Evolutionary conservation across 2,888 invertebrate species (phyloP), one percentile per base, ranked within the genome.

Genomic region (Sicus ferrugineus): DNA sequence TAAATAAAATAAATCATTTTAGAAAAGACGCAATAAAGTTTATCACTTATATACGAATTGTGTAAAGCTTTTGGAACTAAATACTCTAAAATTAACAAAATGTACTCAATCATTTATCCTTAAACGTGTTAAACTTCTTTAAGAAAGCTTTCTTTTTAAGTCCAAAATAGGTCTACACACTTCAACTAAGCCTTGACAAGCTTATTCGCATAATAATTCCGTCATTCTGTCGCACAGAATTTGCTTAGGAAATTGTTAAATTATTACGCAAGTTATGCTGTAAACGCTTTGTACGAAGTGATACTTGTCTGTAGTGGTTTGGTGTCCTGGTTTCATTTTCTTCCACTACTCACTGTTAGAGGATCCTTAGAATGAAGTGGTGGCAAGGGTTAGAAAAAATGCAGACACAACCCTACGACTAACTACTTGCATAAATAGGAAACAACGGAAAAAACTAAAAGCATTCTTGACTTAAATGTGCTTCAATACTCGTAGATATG

Each of bases 321-420:
- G 26, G 16, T 54, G 26, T 54, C 54, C 28, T 54, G 54, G 54
- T 28, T 54, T 23, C 54, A 54, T 54, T 54, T 54, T 28, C 54
- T 54, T 54, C 16, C 2, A 23, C 54, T 26, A 54, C 26, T n/a
- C n/a, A n/a, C n/a, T 14, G 23, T 28, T 54, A 14, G 28, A 28
- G 54, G 54, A 28, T 54, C 26, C 54, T 54, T 28, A 7, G 28
- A 54, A 54, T 23, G 26, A 26, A 23, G 16, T 3, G 54, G 7
- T 52, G 21, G 9, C n/a, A 23, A 19, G n/a, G n/a, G 19, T 21
- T 4, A 52, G 50, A 23, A 19, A 3, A 21, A n/a, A n/a, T n/a
- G n/a, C n/a, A n/a, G n/a, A n/a, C n/a, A n/a, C n/a, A n/a, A n/a
- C 7, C 38, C 11, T 42, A 3, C n/a, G 42, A 16, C 4, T 42